Conservation (phyloP, 1,140 invertebrate genomes). For the Drusus annulatus region DNA sequence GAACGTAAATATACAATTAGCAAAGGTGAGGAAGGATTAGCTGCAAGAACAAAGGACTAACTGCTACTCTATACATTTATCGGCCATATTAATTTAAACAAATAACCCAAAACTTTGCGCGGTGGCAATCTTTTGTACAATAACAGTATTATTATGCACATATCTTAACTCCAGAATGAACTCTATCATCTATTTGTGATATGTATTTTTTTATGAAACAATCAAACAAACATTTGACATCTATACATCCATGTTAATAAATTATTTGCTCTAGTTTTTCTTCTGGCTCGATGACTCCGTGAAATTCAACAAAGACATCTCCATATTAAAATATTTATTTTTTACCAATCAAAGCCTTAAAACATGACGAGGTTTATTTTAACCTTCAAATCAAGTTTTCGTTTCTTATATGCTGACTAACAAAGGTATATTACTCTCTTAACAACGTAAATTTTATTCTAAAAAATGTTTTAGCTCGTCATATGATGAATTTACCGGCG, state of each 20-base stretch:
- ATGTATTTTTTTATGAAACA: constrained; percentile 38
- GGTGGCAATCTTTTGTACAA: constrained; percentile 31
- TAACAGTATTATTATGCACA: constrained; percentile 17
- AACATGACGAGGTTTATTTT: no score
- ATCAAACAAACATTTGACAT: constrained; percentile 27
- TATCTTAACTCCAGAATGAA: constrained; percentile 19
- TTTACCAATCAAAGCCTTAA: no score
- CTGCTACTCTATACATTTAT: constrained; percentile 14
- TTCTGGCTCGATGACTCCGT: background rate
- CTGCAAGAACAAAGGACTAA: background rate
- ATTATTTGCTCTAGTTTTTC: constrained; percentile 15
- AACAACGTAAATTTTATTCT: no score
- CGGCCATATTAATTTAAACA: constrained; percentile 6
- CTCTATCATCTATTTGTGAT: constrained; percentile 34
- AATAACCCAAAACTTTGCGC: constrained; percentile 26
- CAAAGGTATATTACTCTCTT: no score
- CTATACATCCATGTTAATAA: constrained; percentile 14
- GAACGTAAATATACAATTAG: constrained; percentile 32
- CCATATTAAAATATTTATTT: no score
- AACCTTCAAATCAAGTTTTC: no score
- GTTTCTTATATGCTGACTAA: no score
- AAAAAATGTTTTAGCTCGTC: no score
- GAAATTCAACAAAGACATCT: no score
- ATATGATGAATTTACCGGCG: no score
- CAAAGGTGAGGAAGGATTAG: background rate